These are phyloP conservation scores for Priocnemis perturbator DNA, from an alignment of 2,888 invertebrate species.

Conservation along the genomic window DNA sequence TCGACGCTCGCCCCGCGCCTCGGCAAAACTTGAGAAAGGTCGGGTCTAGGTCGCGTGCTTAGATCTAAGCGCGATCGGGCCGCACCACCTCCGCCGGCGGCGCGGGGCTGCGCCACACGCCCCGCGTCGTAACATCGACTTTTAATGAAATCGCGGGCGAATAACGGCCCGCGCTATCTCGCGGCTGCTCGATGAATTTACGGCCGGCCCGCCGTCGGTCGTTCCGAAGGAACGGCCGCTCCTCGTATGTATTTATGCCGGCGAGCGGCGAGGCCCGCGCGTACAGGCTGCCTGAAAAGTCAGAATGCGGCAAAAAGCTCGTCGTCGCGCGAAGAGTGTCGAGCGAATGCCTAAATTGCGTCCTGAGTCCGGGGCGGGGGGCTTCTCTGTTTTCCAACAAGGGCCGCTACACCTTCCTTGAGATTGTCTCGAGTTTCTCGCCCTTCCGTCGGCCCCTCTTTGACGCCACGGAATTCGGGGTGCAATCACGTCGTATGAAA, in stretches of 20 bases:
- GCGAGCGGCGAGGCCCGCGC: not conserved
- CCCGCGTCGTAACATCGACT: conserved; percentile 34
- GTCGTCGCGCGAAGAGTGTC: not conserved
- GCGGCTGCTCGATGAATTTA: conserved; percentile 13
- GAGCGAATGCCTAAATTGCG: no score
- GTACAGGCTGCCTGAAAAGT: not conserved
- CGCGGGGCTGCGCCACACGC: conserved; percentile 6
- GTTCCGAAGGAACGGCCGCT: not conserved
- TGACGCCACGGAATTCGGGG: conserved; percentile 38
- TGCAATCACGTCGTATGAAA: conserved; percentile 47
- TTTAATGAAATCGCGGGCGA: conserved; percentile 38
- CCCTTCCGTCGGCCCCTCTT: conserved; percentile 22
- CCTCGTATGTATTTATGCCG: not conserved
- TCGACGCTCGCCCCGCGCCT: conserved; percentile 24
- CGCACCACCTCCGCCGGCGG: not conserved
- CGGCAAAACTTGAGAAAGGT: conserved; percentile 50
- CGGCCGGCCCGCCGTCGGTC: not conserved
- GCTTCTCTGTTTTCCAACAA: not conserved
- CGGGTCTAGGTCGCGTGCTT: conserved; percentile 57
- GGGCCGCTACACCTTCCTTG: not conserved
- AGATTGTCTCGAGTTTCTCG: conserved; percentile 33
- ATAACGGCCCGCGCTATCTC: conserved; percentile 4
- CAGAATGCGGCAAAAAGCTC: not conserved
- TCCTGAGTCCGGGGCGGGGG: no score
- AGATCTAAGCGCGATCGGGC: conserved; percentile 34